Evolutionary conservation across 1,140 invertebrate species (phyloP).

Genomic region (Centruroides sculpturatus): DNA sequence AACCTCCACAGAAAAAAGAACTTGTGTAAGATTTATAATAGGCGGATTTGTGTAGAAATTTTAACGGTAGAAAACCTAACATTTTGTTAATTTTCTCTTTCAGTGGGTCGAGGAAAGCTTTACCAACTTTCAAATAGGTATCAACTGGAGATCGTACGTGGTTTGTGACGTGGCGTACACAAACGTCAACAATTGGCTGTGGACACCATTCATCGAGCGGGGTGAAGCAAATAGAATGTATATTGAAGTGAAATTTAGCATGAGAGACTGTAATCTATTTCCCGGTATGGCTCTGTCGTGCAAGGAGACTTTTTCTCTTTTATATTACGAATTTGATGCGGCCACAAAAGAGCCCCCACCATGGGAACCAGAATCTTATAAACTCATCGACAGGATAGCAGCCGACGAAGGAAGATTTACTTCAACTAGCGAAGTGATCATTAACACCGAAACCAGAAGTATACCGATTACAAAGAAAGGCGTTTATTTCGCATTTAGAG

Average conservation of each 20-base stretch:
- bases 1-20: too few relatives aligned
- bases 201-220: constrained; percentile 90
- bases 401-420: constrained; percentile 85
- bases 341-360: constrained; percentile 71
- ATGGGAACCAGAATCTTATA: constrained; percentile 89
- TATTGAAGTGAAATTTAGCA: constrained; percentile 96
- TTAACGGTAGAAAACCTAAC: too few relatives aligned
- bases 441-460: constrained; percentile 86
- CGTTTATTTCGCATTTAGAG: constrained; percentile 92
- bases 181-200: constrained; percentile 97
- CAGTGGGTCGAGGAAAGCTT: constrained; percentile 97
- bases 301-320: constrained; percentile 88
- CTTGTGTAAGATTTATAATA: too few relatives aligned
- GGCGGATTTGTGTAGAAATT: too few relatives aligned
- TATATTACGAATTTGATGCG: constrained; percentile 91
- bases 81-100: neutral
- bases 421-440: constrained; percentile 72
- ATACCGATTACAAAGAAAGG: constrained; percentile 88
- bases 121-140: constrained; percentile 85
- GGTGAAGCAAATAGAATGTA: constrained; percentile 86
- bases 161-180: constrained; percentile 93
- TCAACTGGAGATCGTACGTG: constrained; percentile 93
- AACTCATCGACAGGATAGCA: constrained; percentile 72
- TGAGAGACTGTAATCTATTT: constrained; percentile 82
- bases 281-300: constrained; percentile 44